Conservation (phyloP, 2,797 vertebrate species). For the Mormyrus hasselquistii region DNA sequence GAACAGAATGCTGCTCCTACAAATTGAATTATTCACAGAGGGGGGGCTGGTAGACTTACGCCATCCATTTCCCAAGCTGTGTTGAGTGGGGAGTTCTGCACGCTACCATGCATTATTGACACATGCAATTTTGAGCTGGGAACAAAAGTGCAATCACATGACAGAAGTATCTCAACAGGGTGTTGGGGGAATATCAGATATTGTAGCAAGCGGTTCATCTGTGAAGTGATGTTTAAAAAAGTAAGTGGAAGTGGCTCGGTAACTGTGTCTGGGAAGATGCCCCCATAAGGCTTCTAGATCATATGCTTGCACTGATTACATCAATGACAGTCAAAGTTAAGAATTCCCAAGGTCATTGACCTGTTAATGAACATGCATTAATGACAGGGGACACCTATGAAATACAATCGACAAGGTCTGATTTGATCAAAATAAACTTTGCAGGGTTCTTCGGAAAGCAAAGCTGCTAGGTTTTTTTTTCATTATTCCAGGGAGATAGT, state of each 20-base stretch:
- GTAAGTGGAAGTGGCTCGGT: conserved; percentile 39
- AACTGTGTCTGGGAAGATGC: conserved; percentile 41
- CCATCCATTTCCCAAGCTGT: conserved; percentile 54
- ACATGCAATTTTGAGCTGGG: conserved; percentile 38
- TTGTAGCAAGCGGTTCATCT: conserved; percentile 30
- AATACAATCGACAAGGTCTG: background rate
- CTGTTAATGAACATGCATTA: background rate
- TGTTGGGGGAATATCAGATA: background rate
- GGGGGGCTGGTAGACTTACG: conserved; percentile 50
- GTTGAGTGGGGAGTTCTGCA: conserved; percentile 58
- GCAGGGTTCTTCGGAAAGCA: background rate
- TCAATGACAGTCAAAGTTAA: background rate
- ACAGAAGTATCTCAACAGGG: conserved; percentile 34
- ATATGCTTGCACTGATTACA: background rate
- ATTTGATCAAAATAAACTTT: background rate
- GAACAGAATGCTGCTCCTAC: background rate
- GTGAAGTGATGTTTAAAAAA: conserved; percentile 10
- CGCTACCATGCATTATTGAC: conserved; percentile 68
- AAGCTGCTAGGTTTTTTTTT: conserved; percentile 8
- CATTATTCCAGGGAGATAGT: conserved; percentile 52
- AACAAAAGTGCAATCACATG: conserved; percentile 41
- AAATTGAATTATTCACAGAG: conserved; percentile 67
- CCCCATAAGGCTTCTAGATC: background rate
- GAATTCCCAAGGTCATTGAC: background rate
- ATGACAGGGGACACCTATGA: background rate